Evolutionary conservation across 2,888 invertebrate genomes (phyloP), one percentile per base, ranked within the genome.

Genomic region (Syritta pipiens): DNA sequence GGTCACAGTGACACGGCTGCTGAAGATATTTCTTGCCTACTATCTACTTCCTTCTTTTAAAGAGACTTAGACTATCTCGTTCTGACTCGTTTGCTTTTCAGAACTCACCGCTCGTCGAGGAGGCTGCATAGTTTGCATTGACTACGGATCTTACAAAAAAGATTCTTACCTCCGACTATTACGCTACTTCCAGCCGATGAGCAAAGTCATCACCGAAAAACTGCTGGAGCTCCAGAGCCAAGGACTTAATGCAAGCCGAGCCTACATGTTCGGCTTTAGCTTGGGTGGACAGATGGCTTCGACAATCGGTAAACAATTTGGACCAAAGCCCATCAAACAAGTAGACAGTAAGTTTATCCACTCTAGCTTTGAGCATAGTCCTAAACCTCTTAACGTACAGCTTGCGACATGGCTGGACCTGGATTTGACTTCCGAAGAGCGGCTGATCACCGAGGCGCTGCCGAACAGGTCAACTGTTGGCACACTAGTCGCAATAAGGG

Each of bases 381-480:
- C 22, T 44, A 4, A 22, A 32, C 12, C n/a, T 32, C 42, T 28
- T 3, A 32, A 4, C 19, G 53, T 59, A 3, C 17, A 88, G 88
- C 87, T 32, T 88, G 88, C 44, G 88, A 88, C 67, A 88, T 88
- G 86, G 88, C 88, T 24, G 88, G 88, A 1, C 88, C 88, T 1
- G 88, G 88, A 2, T 88, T 88, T 55, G 88, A 88, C 83, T 84
- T 85, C 4, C 83, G 85, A 63, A 60, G 57, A 22, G 60, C 69
- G 12, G 57, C 82, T 1, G 85, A 87, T 75, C 86, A 88, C 51
- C 83, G 85, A 10, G 83, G 83, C 12, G 85, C 88, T 0, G 88
- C 87, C 0, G 83, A 85, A 48, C 84, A 86, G 81, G 87, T 88
- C 2, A 86, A 86, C 65, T 88, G 88, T 28, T 87, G 87, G 57